A percentile compares a stretch with the other conserved stretches of the same genome.
Conservation (phyloP, 2,888 invertebrate species). For the Amiota mariae region DNA sequence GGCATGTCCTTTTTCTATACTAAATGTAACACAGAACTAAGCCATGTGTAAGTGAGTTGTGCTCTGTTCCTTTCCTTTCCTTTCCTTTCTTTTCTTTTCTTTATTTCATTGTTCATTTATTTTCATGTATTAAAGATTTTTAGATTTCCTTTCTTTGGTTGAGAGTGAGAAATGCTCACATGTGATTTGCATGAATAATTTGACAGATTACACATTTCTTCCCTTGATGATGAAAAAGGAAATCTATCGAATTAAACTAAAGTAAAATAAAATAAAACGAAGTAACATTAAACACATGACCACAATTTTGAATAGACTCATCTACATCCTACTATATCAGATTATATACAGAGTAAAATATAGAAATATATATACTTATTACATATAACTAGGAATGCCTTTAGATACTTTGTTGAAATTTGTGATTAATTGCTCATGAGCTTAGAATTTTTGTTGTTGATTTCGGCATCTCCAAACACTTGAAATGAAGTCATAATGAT, state of each 20-base stretch:
- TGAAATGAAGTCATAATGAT: not conserved
- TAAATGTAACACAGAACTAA: slow-evolving; percentile 6
- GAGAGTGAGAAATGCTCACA: slow-evolving; percentile 22
- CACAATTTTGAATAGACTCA: not conserved
- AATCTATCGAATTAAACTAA: not conserved
- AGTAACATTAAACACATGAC: not conserved
- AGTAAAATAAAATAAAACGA: not conserved
- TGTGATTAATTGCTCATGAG: not conserved
- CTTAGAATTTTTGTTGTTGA: slow-evolving; percentile 2
- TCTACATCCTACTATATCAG: too few relatives aligned
- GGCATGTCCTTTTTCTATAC: slow-evolving; percentile 28
- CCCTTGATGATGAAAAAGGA: not conserved
- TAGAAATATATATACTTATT: too few relatives aligned
- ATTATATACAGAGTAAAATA: too few relatives aligned
- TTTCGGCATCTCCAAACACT: not conserved
- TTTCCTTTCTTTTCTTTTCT: too few relatives aligned
- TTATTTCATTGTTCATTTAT: too few relatives aligned
- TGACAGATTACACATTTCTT: slow-evolving; percentile 60
- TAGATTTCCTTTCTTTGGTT: slow-evolving; percentile 8
- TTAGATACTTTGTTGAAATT: not conserved
- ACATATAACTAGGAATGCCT: too few relatives aligned
- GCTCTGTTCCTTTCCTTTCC: too few relatives aligned
- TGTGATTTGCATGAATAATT: slow-evolving; percentile 67
- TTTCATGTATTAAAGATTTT: slow-evolving; percentile 32
- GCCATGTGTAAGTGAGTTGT: too few relatives aligned